Base-by-base conservation (phyloP, 2,888 invertebrate genomes). In the Drosophila affinis region DNA sequence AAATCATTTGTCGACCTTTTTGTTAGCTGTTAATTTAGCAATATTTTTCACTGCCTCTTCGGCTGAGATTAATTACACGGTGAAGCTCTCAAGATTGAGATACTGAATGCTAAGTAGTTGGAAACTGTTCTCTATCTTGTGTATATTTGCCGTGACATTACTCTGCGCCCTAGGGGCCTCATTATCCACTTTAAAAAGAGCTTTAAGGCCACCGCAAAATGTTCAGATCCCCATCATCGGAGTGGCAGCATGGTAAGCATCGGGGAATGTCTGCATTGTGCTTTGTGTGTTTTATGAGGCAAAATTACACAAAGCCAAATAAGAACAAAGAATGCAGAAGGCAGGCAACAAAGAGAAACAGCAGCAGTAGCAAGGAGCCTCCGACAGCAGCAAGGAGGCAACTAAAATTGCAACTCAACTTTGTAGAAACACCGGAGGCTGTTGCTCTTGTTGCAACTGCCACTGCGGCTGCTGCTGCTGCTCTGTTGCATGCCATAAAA, bases 341-440 rank as follows among this genome's bases (percentile, higher is more conserved):
- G 72, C 47, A 24, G 47, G 32, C 52, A 52, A 72, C 64, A 71
- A 71, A 62, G 76, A 62, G 75, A 67, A 39, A 59, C 55, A 65
- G 29, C 39, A 49, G 55, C 51, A 72, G 62, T 53, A 18, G 18
- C 62, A 56, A 56, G 55, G 21, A 39, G 5, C 39, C 39, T 14
- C 63, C 21, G 72, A 62, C 21, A 24, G 24, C 62, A 53, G 65
- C 29, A 32, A 9, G 32, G 39, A 39, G 39, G 65, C 73, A 78
- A 63, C 78, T 80, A 70, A 83, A 88, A 83, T 81, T 83, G 87
- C 84, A 86, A 71, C 87, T 84, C 81, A 83, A 83, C 88, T 83
- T 87, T 81, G 81, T 87, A 88, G 83, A 83, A 88, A 78, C 69
- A 75, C 88, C 69, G 70, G 79, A 75, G 83, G 86, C 86, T 61